phyloP scores from a whole-genome alignment of 2,113 vertebrate species.

The Brachyhypopomus occidentalis region DNA sequence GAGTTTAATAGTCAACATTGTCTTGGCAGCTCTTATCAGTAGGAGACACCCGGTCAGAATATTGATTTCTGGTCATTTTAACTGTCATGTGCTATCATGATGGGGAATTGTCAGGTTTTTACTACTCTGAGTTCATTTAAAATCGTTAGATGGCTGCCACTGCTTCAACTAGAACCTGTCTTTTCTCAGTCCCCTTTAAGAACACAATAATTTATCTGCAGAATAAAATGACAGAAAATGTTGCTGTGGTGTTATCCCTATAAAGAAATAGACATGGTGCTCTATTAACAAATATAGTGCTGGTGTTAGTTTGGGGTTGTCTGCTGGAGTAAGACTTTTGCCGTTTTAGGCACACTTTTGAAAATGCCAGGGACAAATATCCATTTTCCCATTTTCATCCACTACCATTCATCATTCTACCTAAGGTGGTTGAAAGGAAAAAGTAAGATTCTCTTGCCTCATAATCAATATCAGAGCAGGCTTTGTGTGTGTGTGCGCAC shows the following conservation, averaged over 20 bases:
- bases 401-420: neutral
- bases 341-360: neutral
- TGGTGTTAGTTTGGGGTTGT: conserved; percentile 62
- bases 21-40: conserved; percentile 98
- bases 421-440: neutral
- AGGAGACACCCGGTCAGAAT: conserved; percentile 96
- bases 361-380: conserved; percentile 7
- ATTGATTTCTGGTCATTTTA: conserved; percentile 99
- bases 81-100: conserved; percentile 92
- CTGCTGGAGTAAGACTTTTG: conserved; percentile 17
- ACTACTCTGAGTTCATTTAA: conserved; percentile 92
- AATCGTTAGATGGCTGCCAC: conserved; percentile 85
- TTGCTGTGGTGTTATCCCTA: conserved; percentile 26
- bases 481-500: neutral
- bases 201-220: conserved; percentile 75
- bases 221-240: conserved; percentile 56
- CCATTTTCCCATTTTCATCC: conserved; percentile 1
- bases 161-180: conserved; percentile 49
- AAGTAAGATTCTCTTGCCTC: neutral
- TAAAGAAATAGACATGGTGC: conserved; percentile 25
- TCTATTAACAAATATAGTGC: conserved; percentile 13
- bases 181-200: conserved; percentile 61
- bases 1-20: conserved; percentile 99
- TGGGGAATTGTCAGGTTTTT: conserved; percentile 85
- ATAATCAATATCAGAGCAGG: conserved; percentile 18